These are phyloP conservation scores for Apocheima hispidaria DNA, from an alignment of 2,888 invertebrate genomes.

Conservation along the genomic window DNA sequence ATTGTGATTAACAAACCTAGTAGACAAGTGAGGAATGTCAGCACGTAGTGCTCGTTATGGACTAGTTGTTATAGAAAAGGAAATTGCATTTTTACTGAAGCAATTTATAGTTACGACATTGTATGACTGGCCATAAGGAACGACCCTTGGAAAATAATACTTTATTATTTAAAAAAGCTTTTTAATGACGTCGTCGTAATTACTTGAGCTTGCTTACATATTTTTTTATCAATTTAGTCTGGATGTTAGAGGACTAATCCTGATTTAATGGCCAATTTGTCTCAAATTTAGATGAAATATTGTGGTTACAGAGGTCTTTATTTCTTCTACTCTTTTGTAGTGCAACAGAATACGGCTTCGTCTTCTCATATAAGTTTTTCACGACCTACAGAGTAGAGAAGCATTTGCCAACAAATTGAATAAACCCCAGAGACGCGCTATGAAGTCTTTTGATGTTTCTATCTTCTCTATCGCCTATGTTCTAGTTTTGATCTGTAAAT, in stretches of 20 bases:
- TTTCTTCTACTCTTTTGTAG: too few relatives aligned
- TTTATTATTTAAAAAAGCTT: constrained; percentile 15
- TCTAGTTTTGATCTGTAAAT: too few relatives aligned
- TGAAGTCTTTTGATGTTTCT: too few relatives aligned
- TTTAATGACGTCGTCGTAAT: constrained; percentile 8
- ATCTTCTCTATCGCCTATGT: too few relatives aligned
- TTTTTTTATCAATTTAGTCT: neutral
- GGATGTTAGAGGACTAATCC: neutral
- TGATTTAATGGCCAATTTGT: constrained; percentile 15
- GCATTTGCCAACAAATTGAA: too few relatives aligned
- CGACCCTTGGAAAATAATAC: constrained; percentile 5
- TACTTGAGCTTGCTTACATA: neutral
- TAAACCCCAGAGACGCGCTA: too few relatives aligned
- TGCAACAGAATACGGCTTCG: too few relatives aligned
- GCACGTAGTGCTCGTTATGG: neutral
- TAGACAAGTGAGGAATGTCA: too few relatives aligned
- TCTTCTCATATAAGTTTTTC: too few relatives aligned
- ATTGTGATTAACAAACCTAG: too few relatives aligned
- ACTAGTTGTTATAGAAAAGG: neutral
- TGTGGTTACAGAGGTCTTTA: too few relatives aligned
- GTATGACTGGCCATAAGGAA: constrained; percentile 13
- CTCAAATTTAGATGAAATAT: neutral
- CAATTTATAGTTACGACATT: constrained; percentile 15
- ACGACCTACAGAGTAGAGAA: too few relatives aligned
- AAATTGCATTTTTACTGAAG: constrained; percentile 12